phyloP scores from a whole-genome alignment of 2,888 invertebrate species.

The Pheosia gnoma region DNA sequence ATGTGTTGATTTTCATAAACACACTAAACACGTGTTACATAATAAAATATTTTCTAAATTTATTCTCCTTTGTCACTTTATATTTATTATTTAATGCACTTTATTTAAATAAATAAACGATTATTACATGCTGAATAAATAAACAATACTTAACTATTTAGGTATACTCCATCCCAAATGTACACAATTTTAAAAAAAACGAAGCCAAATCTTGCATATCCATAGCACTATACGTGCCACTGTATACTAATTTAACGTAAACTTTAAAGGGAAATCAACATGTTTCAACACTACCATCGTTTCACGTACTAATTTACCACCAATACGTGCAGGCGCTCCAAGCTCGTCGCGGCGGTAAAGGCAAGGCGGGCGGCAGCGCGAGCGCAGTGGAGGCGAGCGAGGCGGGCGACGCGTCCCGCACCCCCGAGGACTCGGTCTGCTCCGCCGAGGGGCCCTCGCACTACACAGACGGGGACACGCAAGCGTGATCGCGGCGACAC shows the following conservation, averaged over 20 bases:
- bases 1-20: slow-evolving; percentile 45
- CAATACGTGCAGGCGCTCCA: slow-evolving; percentile 87
- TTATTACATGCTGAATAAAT: background rate
- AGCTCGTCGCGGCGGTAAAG: slow-evolving; percentile 85
- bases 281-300: slow-evolving; percentile 16
- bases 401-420: slow-evolving; percentile 90
- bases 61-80: background rate
- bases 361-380: slow-evolving; percentile 72
- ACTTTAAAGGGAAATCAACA: slow-evolving; percentile 26
- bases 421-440: slow-evolving; percentile 96
- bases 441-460: slow-evolving; percentile 93
- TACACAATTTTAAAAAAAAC: background rate
- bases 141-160: background rate
- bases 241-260: too few species aligned
- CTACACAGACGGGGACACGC: slow-evolving; percentile 84
- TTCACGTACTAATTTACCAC: background rate
- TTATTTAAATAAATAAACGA: background rate
- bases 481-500: slow-evolving; percentile 60
- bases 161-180: slow-evolving; percentile 1
- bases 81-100: background rate
- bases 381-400: slow-evolving; percentile 88
- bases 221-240: too few species aligned
- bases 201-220: background rate
- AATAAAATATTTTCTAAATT: background rate
- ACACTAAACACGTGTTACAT: background rate